Evolutionary conservation across 1,140 invertebrate species (phyloP).

Genomic region (Drosophila ohnishii): DNA sequence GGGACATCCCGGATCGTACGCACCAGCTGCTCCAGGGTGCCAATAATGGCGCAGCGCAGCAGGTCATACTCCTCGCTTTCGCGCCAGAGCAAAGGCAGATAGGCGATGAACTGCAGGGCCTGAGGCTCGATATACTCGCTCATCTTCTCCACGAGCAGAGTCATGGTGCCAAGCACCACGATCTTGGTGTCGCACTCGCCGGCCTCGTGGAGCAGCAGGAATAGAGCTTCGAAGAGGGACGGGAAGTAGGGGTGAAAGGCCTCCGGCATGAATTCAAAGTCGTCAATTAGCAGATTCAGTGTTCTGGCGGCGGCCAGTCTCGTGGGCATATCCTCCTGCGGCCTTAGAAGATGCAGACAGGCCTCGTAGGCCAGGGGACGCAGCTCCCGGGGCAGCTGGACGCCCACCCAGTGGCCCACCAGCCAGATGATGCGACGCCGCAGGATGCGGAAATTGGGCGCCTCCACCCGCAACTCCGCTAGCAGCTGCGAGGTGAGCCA

Average conservation of each 20-base stretch:
- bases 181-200: constrained; percentile 97
- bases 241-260: constrained; percentile 93
- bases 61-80: constrained; percentile 94
- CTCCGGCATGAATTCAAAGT: constrained; percentile 95
- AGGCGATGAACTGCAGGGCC: constrained; percentile 88
- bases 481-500: constrained; percentile 94
- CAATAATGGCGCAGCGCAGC: constrained; percentile 95
- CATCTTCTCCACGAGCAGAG: constrained; percentile 94
- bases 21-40: constrained; percentile 86
- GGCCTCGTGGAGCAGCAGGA: constrained; percentile 93
- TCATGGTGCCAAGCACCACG: constrained; percentile 94
- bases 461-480: constrained; percentile 91
- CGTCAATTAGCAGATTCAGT: constrained; percentile 92
- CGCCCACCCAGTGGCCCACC: constrained; percentile 92
- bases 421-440: constrained; percentile 94
- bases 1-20: constrained; percentile 87
- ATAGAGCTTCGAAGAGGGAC: constrained; percentile 90
- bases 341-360: constrained; percentile 88
- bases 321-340: constrained; percentile 92
- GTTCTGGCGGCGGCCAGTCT: constrained; percentile 90
- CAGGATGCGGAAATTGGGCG: constrained; percentile 94
- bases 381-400: constrained; percentile 91
- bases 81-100: constrained; percentile 94
- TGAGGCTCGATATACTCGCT: constrained; percentile 88
- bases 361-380: constrained; percentile 92